Conservation (phyloP, 2,797 vertebrate species). For the Odontamblyopus lacepedii region DNA sequence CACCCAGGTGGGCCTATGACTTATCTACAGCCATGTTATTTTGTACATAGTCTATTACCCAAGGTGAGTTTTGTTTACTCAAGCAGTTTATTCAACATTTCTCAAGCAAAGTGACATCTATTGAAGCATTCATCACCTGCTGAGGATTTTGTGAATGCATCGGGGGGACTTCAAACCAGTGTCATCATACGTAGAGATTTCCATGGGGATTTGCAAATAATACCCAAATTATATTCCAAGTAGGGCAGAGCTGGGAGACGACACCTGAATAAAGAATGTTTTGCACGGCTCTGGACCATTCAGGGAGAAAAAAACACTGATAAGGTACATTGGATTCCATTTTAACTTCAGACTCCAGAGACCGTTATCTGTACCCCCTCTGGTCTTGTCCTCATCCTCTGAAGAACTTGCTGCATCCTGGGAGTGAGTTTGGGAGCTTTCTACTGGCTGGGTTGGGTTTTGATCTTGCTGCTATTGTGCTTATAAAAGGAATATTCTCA, state of each 20-base stretch:
- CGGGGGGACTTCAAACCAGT: conserved; percentile 12
- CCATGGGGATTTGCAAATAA: conserved; percentile 48
- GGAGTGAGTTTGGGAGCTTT: conserved; percentile 2
- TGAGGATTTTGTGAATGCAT: neutral
- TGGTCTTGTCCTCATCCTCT: conserved; percentile 16
- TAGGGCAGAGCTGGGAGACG: conserved; percentile 23
- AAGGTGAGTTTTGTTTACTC: neutral
- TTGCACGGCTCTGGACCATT: conserved; percentile 21
- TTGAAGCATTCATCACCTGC: conserved; percentile 37
- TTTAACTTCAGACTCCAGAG: conserved; percentile 34
- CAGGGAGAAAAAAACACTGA: conserved; percentile 12
- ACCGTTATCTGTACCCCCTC: conserved; percentile 31
- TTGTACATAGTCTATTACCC: neutral
- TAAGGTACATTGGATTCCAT: conserved; percentile 32
- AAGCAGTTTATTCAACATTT: conserved; percentile 6
- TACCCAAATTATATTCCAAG: conserved; percentile 41
- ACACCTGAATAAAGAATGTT: conserved; percentile 26
- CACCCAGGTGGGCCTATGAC: neutral
- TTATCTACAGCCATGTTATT: neutral
- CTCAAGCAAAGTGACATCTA: conserved; percentile 10
- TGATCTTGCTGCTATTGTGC: conserved; percentile 9
- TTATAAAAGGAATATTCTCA: conserved; percentile 15
- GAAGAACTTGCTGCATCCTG: conserved; percentile 7
- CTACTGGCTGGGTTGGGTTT: conserved; percentile 3
- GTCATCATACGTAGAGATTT: conserved; percentile 15